These are phyloP conservation scores for Orussus abietinus DNA, from an alignment of 1,140 invertebrate species.

Conservation along the genomic window DNA sequence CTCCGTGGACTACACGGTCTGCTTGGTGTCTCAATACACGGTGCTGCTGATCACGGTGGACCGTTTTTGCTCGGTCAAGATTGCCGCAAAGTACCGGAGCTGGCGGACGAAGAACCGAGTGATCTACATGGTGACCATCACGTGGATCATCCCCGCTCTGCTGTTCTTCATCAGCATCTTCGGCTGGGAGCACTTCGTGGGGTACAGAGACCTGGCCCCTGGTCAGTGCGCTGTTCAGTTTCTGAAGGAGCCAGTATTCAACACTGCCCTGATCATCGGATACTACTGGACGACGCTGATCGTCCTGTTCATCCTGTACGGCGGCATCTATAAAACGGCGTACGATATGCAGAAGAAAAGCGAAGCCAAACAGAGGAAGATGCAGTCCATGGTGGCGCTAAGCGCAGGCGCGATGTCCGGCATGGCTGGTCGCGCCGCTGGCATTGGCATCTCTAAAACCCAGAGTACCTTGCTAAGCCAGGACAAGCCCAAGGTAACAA, in stretches of 20 bases:
- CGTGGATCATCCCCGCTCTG: conserved; percentile 95
- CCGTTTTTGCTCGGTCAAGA: conserved; percentile 98
- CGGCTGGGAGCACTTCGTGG: conserved; percentile 98
- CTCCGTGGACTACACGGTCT: conserved; percentile 98
- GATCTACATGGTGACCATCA: conserved; percentile 91
- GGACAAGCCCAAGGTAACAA: conserved; percentile 61
- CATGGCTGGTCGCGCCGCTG: conserved; percentile 82
- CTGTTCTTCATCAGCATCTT: conserved; percentile 99
- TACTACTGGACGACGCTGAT: conserved; percentile 97
- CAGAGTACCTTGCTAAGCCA: conserved; percentile 67
- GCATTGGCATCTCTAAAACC: conserved; percentile 78
- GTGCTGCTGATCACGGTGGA: conserved; percentile 98
- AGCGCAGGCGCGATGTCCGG: conserved; percentile 83
- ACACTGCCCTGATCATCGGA: conserved; percentile 94
- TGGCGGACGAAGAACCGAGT: conserved; percentile 95
- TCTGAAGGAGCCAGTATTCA: conserved; percentile 95
- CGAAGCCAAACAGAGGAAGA: conserved; percentile 89
- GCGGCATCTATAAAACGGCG: conserved; percentile 96
- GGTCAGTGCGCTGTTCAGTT: conserved; percentile 97
- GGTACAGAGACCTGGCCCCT: conserved; percentile 79
- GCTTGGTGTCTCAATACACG: conserved; percentile 98
- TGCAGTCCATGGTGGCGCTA: conserved; percentile 89
- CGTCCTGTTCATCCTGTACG: conserved; percentile 91
- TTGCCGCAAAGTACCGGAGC: conserved; percentile 93
- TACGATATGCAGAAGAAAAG: conserved; percentile 98